Evolutionary conservation across 1,140 invertebrate species (phyloP).

Genomic region (Ips nitidus): DNA sequence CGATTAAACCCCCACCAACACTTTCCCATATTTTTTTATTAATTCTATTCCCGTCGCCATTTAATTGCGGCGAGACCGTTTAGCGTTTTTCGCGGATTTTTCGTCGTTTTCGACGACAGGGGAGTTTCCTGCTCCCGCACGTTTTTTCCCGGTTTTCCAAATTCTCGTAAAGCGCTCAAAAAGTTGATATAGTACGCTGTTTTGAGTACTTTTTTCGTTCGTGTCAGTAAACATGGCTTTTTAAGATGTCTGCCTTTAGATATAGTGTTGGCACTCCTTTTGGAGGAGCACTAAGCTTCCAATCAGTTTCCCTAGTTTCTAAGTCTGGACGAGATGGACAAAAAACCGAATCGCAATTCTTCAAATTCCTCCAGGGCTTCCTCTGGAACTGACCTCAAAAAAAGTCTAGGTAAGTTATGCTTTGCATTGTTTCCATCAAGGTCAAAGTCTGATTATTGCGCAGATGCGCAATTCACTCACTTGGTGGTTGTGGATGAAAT

Average conservation of each 20-base stretch:
- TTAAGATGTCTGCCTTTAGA: constrained; percentile 74
- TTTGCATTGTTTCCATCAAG: not conserved
- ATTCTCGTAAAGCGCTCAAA: constrained; percentile 19
- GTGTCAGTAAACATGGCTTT: constrained; percentile 74
- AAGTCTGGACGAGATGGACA: constrained; percentile 63
- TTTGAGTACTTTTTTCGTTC: constrained; percentile 57
- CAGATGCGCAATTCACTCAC: not conserved
- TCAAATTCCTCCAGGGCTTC: constrained; percentile 61
- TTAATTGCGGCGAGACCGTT: constrained; percentile 60
- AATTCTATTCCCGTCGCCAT: constrained; percentile 62
- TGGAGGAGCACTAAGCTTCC: constrained; percentile 64
- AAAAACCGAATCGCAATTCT: constrained; percentile 69
- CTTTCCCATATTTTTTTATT: not conserved
- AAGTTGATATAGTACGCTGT: constrained; percentile 6
- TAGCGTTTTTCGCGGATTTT: constrained; percentile 51
- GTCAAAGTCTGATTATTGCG: constrained; percentile 10
- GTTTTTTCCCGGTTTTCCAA: constrained; percentile 35
- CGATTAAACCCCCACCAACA: not conserved
- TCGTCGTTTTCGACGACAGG: constrained; percentile 66
- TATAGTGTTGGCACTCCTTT: constrained; percentile 66
- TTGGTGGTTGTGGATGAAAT: not conserved
- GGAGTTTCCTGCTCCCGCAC: constrained; percentile 59
- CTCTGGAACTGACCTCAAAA: constrained; percentile 67
- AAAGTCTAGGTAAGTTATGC: constrained; percentile 63
- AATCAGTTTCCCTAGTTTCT: constrained; percentile 45